Base-by-base conservation (phyloP, 2,113 vertebrate genomes). In the Donacobius atricapilla region DNA sequence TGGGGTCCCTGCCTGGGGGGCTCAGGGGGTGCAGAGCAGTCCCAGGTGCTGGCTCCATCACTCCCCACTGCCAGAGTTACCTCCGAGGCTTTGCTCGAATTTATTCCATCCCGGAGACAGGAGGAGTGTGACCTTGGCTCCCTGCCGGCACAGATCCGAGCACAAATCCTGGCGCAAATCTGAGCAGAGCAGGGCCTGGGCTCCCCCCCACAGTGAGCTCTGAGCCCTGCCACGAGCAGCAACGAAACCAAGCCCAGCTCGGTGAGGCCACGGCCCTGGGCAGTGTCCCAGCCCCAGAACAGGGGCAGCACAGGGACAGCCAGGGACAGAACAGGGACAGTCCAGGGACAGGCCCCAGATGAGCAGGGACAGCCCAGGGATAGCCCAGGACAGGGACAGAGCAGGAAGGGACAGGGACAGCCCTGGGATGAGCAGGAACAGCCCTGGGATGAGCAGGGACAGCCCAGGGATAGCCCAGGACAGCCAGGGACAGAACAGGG, bases 41-140 rank as follows among this genome's bases (percentile, higher is more conserved):
- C 65, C 42, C n/a, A 2, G 1, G 48, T 3, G 45, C 9, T 9
- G n/a, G 13, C 63, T 28, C 53, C 11, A 0, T 4, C 19, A 2
- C 33, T 28, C 24, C 65, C 14, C 9, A 6, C 17, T 48, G 15
- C 53, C 42, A 10, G 37, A 18, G 23, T 7, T 1, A 18, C 2
- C 65, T 51, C 51, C 0, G 4, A 33, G 37, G 40, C 1, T 25
- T 13, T 31, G 25, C 37, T 37, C 2, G 5, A 1, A 2, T 42
- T 58, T 3, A 3, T 21, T 1, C 23, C 85, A 2, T 7, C 10
- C 25, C 0, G 0, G 56, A 3, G 51, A 2, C 2, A 8, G 37
- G 10, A 30, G 66, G 5, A 13, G 9, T 1, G 10, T 8, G 8
- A 7, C 27, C 40, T 76, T 18, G 37, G 22, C 45, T 39, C n/a